Base-by-base conservation (phyloP, 30 jellyfish, hydroid and myxozoan species). In the Pseudorhiza aurosa region DNA sequence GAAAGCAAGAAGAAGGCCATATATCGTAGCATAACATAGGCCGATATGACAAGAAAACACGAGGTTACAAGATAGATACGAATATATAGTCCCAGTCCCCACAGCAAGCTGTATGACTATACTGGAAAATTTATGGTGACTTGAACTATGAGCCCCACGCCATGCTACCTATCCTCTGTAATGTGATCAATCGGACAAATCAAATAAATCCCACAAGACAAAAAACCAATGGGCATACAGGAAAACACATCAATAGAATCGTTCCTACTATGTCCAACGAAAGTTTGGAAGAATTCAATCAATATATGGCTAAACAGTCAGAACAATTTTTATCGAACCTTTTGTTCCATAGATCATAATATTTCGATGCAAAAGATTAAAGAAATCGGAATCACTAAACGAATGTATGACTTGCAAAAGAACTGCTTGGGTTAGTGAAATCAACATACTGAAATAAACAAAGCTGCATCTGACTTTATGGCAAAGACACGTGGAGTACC, bases 221-320 rank as follows among this genome's bases (percentile, higher is more conserved):
- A 75, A 65, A 22, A 83, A 75, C 71, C 92, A 87, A 68, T 87
- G 96, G 96, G 93, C 87, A 21, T 87, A 76, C 68, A 59, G 59
- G 63, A 56, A 27, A 77, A 80, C 75, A 37, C 75, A 37, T 87
- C 96, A 53, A 85, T 81, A 50, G 96, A 73, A 65, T 55, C 85
- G 33, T 37, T 68, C 58, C 78, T 85, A 43, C 74, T 65, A 39
- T 68, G 67, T 73, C 77, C 57, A 65, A 58, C 87, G 11, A 88
- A 85, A 63, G 60, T 77, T 31, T 83, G 88, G 89, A 24, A 72
- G 60, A 47, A 65, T n/a, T 80, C 82, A 10, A 47, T 73, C 33
- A 79, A 74, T 27, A 65, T 42, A 35, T 58, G 82, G 40, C 85
- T n/a, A 74, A 69, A 27, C 47, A 26, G 88, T 85, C 9, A 81